Evolutionary conservation across 2,888 invertebrate species (phyloP).

Genomic region (Acholoe squamosa): DNA sequence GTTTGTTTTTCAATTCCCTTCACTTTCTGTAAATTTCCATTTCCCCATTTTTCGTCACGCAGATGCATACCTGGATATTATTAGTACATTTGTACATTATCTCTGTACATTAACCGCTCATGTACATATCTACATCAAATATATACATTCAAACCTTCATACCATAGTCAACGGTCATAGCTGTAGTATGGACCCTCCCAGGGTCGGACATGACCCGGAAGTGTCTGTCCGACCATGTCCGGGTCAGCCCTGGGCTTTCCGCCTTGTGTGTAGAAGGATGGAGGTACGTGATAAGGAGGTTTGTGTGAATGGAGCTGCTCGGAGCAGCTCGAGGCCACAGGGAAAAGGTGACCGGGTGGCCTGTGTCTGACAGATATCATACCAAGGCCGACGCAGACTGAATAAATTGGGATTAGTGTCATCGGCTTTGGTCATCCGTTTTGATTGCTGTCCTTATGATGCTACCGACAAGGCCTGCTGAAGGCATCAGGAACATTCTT

Average conservation of each 20-base stretch:
- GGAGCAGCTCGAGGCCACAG: neutral
- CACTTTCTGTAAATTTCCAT: no score
- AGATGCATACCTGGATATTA: no score
- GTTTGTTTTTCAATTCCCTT: no score
- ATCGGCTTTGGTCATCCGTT: neutral
- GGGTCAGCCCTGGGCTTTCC: neutral
- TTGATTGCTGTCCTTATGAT: neutral
- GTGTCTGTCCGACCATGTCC: neutral
- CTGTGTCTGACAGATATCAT: slow-evolving; percentile 11
- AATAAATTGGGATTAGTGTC: slow-evolving; percentile 41
- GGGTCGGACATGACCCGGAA: neutral
- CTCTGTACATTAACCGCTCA: no score
- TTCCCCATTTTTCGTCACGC: no score
- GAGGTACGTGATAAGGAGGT: neutral
- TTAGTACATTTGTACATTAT: no score
- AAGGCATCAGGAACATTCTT: neutral
- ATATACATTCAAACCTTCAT: no score
- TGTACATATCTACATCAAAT: no score
- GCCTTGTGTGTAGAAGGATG: neutral
- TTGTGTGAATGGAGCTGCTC: neutral
- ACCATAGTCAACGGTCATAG: no score
- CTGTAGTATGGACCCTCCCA: neutral
- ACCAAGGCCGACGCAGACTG: neutral
- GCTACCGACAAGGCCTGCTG: neutral
- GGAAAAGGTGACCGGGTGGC: neutral